Evolutionary conservation across 2,113 vertebrate genomes (phyloP).

Genomic region (Sigmodon hispidus): DNA sequence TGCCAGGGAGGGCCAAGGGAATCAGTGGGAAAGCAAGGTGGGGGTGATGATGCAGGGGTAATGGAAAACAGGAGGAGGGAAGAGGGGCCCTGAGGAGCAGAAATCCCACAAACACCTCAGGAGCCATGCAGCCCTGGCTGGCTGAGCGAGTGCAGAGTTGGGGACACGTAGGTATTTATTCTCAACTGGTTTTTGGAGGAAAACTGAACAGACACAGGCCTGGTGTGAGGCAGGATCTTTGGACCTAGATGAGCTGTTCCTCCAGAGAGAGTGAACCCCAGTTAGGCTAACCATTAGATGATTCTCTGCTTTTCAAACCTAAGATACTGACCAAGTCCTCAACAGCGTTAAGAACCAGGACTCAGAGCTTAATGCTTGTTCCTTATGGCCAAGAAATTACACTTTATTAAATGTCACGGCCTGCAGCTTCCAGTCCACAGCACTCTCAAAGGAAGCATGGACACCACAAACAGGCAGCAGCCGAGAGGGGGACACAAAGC

Average conservation of each 20-base stretch:
- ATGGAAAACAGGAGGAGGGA: neutral
- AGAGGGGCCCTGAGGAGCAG: neutral
- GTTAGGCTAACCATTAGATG: neutral
- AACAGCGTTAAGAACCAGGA: neutral
- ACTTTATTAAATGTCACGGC: neutral
- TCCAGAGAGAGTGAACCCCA: fast-evolving
- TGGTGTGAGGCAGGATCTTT: neutral
- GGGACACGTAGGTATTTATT: neutral
- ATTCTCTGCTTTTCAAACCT: fast-evolving
- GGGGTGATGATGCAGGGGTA: neutral
- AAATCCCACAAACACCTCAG: fast-evolving
- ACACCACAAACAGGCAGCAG: neutral
- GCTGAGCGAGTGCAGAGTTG: fast-evolving
- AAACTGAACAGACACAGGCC: neutral
- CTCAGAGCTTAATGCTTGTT: neutral
- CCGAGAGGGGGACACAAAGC: neutral
- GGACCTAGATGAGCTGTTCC: neutral
- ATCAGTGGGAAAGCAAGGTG: neutral
- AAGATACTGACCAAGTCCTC: neutral
- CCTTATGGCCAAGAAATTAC: neutral
- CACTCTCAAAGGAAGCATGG: neutral
- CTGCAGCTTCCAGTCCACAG: neutral
- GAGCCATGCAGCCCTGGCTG: neutral
- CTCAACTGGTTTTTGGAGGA: neutral
- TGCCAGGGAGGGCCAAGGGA: conserved; percentile 27